Base-by-base conservation (phyloP, 2,888 invertebrate genomes). In the Macaria liturata region DNA sequence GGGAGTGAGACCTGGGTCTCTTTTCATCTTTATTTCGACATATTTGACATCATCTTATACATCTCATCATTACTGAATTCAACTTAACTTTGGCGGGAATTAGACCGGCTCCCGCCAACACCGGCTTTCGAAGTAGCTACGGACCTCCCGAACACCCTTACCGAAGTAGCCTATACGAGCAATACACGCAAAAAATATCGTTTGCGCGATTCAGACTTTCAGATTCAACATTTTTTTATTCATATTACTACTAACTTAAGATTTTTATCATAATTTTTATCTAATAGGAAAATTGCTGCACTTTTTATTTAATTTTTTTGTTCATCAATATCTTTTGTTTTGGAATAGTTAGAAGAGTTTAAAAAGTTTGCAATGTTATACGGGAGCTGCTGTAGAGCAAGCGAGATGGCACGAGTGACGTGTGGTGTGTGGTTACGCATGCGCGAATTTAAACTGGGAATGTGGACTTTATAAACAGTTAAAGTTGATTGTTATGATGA, bases 41-140 rank as follows among this genome's bases (percentile, higher is more conserved):
- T 51, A 51, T 57, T 51, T 46, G 46, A 51, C 43, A 46, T 39
- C 37, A 20, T 20, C 40, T 44, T 55, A 54, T 54, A 54, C 49
- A 32, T 32, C 46, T 47, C 20, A 2, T 9, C 47, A 54, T 54
- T 47, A 42, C 54, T 54, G 54, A 54, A 54, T 54, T n/a, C 44
- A 32, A 54, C 48, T 48, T 54, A 54, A 42, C 39, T 48, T 37
- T 42, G 42, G 46, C 52, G 47, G 40, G 49, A 52, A 7, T 52
- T 49, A 40, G 40, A 47, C 40, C 44, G 57, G 57, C 49, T 57
- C 53, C 45, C 48, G 34, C 52, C 52, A 53, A 34, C 40, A 49
- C 57, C 57, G 47, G 49, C 9, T 49, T n/a, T 3, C 53, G 52
- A 34, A 49, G 52, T 57, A 57, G 34, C 45, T 49, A 57, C 57